phyloP scores from a whole-genome alignment of 2,888 invertebrate species.

The Rhagonycha fulva region DNA sequence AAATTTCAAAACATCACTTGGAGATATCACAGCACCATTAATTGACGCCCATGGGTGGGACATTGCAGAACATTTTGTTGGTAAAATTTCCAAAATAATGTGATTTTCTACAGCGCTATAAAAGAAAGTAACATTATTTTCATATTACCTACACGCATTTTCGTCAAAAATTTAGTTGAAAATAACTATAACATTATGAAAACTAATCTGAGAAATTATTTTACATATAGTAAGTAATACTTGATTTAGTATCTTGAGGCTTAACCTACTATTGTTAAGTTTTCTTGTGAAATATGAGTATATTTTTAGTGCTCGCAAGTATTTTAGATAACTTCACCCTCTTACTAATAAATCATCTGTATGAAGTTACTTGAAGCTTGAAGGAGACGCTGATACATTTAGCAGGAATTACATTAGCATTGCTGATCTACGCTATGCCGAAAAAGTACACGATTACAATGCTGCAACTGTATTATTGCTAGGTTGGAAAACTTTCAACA shows the following conservation, averaged over 20 bases:
- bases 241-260: neutral
- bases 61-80: no score
- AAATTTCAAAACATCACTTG: no score
- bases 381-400: neutral
- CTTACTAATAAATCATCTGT: neutral
- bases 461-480: neutral
- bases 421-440: neutral
- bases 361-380: neutral
- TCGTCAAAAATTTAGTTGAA: no score
- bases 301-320: neutral
- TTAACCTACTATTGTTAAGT: neutral
- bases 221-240: neutral
- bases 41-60: no score
- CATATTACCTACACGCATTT: no score
- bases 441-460: neutral
- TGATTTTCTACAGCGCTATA: no score
- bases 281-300: neutral
- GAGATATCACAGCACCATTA: no score
- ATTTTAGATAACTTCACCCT: neutral
- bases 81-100: no score
- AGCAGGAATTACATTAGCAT: neutral
- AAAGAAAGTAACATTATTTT: no score
- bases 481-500: neutral
- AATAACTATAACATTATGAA: no score
- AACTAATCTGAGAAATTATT: no score